These are phyloP conservation scores for Drosophila setifemur DNA, from an alignment of 1,140 invertebrate species.

Conservation along the genomic window DNA sequence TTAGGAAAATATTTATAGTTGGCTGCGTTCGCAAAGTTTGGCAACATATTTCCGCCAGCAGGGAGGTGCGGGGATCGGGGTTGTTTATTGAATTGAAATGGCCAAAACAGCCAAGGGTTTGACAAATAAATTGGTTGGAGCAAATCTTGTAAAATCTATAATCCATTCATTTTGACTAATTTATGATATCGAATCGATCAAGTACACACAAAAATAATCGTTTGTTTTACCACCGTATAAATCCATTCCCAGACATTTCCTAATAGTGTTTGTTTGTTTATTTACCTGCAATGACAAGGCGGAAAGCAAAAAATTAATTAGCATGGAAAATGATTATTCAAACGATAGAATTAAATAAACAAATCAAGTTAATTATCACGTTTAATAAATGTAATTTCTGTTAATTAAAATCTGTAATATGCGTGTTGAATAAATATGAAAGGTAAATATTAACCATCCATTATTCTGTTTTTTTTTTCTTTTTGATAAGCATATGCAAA, in stretches of 20 bases:
- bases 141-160: too few species aligned
- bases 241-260: constrained; percentile 2
- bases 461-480: too few species aligned
- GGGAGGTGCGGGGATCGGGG: too few species aligned
- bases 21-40: not conserved
- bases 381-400: too few species aligned
- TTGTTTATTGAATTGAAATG: constrained; percentile 1
- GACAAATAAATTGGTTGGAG: not conserved
- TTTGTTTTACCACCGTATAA: not conserved
- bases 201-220: too few species aligned
- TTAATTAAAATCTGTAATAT: too few species aligned
- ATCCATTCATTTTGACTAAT: too few species aligned
- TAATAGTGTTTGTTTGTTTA: not conserved
- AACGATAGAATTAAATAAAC: not conserved
- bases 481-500: too few species aligned
- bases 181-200: too few species aligned
- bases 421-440: too few species aligned
- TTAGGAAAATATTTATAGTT: constrained; percentile 7
- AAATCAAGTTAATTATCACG: too few species aligned
- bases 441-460: too few species aligned
- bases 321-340: not conserved
- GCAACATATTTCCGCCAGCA: not conserved
- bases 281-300: constrained; percentile 15
- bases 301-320: not conserved
- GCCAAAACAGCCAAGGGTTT: not conserved